phyloP scores from a whole-genome alignment of 2,797 vertebrate genomes.

The Urosaurus nigricauda region DNA sequence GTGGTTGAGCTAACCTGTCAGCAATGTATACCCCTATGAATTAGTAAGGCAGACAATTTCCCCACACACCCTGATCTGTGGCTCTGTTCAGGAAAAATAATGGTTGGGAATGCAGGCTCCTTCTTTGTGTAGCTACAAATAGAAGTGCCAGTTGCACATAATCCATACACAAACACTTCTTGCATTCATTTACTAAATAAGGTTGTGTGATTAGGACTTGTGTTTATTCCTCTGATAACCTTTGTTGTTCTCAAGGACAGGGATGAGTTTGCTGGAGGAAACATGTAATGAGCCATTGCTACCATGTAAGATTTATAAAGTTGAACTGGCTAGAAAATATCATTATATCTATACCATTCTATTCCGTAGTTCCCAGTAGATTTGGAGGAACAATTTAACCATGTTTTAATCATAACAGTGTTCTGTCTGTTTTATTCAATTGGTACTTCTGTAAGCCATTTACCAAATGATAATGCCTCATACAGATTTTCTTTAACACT shows the following conservation, averaged over 20 bases:
- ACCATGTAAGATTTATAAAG: constrained; percentile 52
- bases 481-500: background rate
- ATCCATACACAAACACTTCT: constrained; percentile 37
- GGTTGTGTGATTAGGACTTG: constrained; percentile 46
- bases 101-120: constrained; percentile 8
- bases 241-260: constrained; percentile 47
- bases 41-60: background rate
- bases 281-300: constrained; percentile 57
- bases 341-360: constrained; percentile 41
- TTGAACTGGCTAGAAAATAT: constrained; percentile 55
- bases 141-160: constrained; percentile 53
- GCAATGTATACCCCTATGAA: constrained; percentile 3
- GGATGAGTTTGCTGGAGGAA: constrained; percentile 30
- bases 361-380: constrained; percentile 34
- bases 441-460: constrained; percentile 2
- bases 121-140: constrained; percentile 55
- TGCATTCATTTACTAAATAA: constrained; percentile 69
- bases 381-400: constrained; percentile 22
- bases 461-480: background rate
- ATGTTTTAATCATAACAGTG: constrained; percentile 6
- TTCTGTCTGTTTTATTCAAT: constrained; percentile 28
- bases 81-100: constrained; percentile 31
- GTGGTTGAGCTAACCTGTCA: background rate
- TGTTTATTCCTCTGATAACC: constrained; percentile 57
- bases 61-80: background rate